These are phyloP conservation scores for Heliocidaris tuberculata DNA, from an alignment of 35 echinoderm and acorn worm genomes.

Conservation along the genomic window DNA sequence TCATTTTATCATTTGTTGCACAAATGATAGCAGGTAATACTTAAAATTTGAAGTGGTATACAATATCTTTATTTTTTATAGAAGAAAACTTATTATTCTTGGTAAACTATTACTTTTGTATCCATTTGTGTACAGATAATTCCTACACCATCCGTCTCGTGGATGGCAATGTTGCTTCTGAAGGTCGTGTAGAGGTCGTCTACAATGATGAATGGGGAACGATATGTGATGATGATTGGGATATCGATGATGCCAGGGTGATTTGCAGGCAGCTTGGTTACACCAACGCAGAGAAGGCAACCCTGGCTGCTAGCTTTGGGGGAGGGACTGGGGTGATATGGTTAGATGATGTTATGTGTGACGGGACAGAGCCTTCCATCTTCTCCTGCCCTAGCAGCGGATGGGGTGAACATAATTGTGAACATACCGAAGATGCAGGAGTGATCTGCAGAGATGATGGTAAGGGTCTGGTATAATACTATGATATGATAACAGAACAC, in stretches of 20 bases:
- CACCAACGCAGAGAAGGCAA: background rate
- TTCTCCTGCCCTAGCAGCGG: slow-evolving; percentile 37
- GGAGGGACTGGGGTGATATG: slow-evolving; percentile 27
- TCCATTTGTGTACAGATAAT: background rate
- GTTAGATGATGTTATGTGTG: slow-evolving; percentile 48
- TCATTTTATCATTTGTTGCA: too few species aligned
- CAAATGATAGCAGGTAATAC: too few species aligned
- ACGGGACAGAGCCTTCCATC: slow-evolving; percentile 30
- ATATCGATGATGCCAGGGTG: slow-evolving; percentile 37
- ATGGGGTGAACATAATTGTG: slow-evolving; percentile 27
- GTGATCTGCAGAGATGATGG: slow-evolving; percentile 53
- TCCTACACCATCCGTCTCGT: slow-evolving; percentile 20
- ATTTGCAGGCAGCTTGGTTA: slow-evolving; percentile 50
- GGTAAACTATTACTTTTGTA: background rate
- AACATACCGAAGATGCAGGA: slow-evolving; percentile 82
- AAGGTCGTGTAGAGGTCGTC: slow-evolving; percentile 29
- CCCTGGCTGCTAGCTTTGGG: background rate
- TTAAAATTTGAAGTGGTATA: too few species aligned
- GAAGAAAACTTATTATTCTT: too few species aligned
- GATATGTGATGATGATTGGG: slow-evolving; percentile 51
- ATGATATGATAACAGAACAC: too few species aligned
- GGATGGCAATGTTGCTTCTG: background rate
- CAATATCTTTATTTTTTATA: too few species aligned
- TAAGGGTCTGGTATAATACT: background rate
- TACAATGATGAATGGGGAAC: slow-evolving; percentile 42